These are phyloP conservation scores for Palythoa heliodiscus DNA, from an alignment of 92 coral and sea anemone species.

Conservation along the genomic window DNA sequence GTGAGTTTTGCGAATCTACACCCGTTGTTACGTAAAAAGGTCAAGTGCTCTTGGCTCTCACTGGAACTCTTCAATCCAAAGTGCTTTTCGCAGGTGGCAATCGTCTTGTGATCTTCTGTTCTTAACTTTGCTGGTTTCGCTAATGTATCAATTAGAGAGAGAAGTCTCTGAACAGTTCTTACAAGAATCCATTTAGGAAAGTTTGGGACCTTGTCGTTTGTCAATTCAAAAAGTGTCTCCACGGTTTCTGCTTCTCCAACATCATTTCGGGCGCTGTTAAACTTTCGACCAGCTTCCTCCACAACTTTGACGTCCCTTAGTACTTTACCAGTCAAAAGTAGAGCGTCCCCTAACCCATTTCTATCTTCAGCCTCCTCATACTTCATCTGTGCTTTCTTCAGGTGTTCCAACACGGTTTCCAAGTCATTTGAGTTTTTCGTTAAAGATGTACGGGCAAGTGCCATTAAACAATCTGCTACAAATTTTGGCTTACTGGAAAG, in stretches of 20 bases:
- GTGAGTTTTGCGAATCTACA: constrained; percentile 11
- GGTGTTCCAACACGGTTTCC: constrained; percentile 32
- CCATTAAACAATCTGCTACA: constrained; percentile 50
- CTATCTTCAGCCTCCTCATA: constrained; percentile 65
- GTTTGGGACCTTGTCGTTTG: constrained; percentile 23
- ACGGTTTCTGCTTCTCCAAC: constrained; percentile 82
- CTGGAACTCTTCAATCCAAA: constrained; percentile 20
- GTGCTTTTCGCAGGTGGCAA: constrained; percentile 35
- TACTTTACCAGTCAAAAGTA: constrained; percentile 62
- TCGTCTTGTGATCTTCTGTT: constrained; percentile 42
- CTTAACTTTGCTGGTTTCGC: constrained; percentile 49
- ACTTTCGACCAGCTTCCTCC: constrained; percentile 66
- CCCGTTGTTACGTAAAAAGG: constrained; percentile 18
- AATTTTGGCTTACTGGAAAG: constrained; percentile 43
- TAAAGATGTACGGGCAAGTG: constrained; percentile 31
- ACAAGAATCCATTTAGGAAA: constrained; percentile 53
- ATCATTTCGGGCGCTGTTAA: constrained; percentile 56
- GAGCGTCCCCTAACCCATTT: constrained; percentile 80
- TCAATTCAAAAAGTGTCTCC: constrained; percentile 45
- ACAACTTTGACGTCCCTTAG: constrained; percentile 29
- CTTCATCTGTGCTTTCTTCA: constrained; percentile 56
- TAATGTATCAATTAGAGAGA: constrained; percentile 54
- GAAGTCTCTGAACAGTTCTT: constrained; percentile 60
- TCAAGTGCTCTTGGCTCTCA: constrained; percentile 14
- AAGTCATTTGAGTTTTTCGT: neutral